These are phyloP conservation scores for Jordanella pulchra DNA, from an alignment of 2,797 vertebrate genomes.

Conservation along the genomic window DNA sequence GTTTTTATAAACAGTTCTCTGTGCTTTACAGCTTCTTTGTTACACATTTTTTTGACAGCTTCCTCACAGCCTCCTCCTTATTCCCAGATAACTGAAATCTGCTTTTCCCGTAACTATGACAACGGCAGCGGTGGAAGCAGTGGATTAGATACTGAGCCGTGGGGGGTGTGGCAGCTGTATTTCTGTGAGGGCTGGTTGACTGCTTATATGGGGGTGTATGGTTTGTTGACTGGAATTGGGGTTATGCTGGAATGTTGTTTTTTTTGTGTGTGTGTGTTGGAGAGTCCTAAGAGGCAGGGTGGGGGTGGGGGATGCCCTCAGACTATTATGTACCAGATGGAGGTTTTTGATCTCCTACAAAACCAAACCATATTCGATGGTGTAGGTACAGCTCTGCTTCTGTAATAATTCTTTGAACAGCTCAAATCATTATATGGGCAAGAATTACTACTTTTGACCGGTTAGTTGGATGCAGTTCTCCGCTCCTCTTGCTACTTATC, in stretches of 20 bases:
- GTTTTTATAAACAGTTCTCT: neutral
- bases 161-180: conserved; percentile 32
- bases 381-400: neutral
- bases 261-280: neutral
- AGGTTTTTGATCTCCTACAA: conserved; percentile 51
- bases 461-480: conserved; percentile 15
- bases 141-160: conserved; percentile 60
- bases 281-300: neutral
- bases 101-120: conserved; percentile 72
- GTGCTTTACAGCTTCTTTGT: conserved; percentile 15
- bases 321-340: conserved; percentile 66
- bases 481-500: conserved; percentile 6
- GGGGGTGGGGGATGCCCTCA: conserved; percentile 51
- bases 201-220: conserved; percentile 3
- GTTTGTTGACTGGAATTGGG: conserved; percentile 49
- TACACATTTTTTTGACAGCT: conserved; percentile 21
- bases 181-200: conserved; percentile 3
- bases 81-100: conserved; percentile 32
- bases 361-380: conserved; percentile 28
- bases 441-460: neutral
- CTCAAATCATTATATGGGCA: conserved; percentile 1
- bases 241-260: conserved; percentile 27
- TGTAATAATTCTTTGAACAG: neutral
- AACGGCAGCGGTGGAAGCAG: conserved; percentile 64
- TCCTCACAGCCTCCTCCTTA: conserved; percentile 12